phyloP scores from a whole-genome alignment of 2,113 vertebrate genomes.

The Trematomus loennbergii region DNA sequence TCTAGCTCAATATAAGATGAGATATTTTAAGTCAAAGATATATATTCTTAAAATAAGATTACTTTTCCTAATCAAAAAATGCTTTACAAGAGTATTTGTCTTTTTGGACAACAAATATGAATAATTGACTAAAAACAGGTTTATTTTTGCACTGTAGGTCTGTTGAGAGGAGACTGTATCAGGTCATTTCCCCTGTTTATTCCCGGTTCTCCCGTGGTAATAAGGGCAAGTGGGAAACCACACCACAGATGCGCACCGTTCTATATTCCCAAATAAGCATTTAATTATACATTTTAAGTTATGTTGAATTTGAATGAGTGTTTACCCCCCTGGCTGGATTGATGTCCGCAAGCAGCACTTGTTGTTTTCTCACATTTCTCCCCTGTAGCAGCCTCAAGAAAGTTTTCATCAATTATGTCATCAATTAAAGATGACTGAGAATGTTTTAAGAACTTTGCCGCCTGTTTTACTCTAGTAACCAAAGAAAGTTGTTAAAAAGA shows the following conservation, averaged over 20 bases:
- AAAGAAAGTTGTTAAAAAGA: constrained; percentile 9
- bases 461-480: constrained; percentile 7
- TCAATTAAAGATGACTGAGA: constrained; percentile 40
- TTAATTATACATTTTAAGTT: constrained; percentile 59
- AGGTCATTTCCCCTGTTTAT: too few relatives aligned
- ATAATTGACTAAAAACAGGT: too few relatives aligned
- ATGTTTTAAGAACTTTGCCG: background rate
- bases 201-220: too few relatives aligned
- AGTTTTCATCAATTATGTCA: constrained; percentile 17
- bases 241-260: constrained; percentile 21
- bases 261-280: constrained; percentile 32
- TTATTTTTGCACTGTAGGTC: too few relatives aligned
- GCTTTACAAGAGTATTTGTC: too few relatives aligned
- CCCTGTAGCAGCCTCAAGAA: constrained; percentile 2
- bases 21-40: too few relatives aligned
- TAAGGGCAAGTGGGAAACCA: background rate
- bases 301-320: constrained; percentile 33
- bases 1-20: too few relatives aligned
- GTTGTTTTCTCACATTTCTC: constrained; percentile 32
- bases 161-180: too few relatives aligned
- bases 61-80: too few relatives aligned
- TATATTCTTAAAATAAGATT: too few relatives aligned
- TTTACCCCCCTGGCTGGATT: constrained; percentile 39
- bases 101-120: too few relatives aligned
- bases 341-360: constrained; percentile 37